Evolutionary conservation across 2,888 invertebrate species (phyloP).

Genomic region (Crepidodera aurea): DNA sequence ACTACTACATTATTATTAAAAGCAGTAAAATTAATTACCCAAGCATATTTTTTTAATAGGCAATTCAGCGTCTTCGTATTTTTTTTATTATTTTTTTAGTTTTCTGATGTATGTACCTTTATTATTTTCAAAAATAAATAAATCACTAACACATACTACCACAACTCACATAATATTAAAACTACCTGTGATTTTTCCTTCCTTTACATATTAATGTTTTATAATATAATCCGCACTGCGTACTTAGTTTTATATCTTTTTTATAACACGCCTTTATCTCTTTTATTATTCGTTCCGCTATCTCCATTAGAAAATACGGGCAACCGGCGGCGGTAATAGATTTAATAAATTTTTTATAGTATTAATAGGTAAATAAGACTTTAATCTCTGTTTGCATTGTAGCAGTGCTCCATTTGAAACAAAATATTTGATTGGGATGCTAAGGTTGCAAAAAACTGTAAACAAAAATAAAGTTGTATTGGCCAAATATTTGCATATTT

Average conservation of each 20-base stretch:
- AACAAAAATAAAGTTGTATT: constrained; percentile 15
- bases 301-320: constrained; percentile 33
- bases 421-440: constrained; percentile 8
- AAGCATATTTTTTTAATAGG: too few species aligned
- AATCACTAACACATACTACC: not conserved
- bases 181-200: not conserved
- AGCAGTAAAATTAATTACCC: too few species aligned
- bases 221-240: constrained; percentile 21
- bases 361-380: constrained; percentile 25
- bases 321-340: constrained; percentile 28
- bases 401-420: constrained; percentile 23
- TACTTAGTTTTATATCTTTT: constrained; percentile 24
- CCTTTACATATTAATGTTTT: not conserved
- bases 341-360: constrained; percentile 35
- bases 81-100: too few species aligned
- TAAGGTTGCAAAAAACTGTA: constrained; percentile 17
- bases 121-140: not conserved
- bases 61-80: too few species aligned
- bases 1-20: too few species aligned
- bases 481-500: too few species aligned
- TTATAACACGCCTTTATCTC: constrained; percentile 27
- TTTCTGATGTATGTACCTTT: too few species aligned
- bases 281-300: constrained; percentile 30
- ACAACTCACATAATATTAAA: not conserved
- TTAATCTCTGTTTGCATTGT: constrained; percentile 34